These are phyloP conservation scores for Hemiscyllium ocellatum DNA, from an alignment of 2,113 vertebrate genomes.

Conservation along the genomic window DNA sequence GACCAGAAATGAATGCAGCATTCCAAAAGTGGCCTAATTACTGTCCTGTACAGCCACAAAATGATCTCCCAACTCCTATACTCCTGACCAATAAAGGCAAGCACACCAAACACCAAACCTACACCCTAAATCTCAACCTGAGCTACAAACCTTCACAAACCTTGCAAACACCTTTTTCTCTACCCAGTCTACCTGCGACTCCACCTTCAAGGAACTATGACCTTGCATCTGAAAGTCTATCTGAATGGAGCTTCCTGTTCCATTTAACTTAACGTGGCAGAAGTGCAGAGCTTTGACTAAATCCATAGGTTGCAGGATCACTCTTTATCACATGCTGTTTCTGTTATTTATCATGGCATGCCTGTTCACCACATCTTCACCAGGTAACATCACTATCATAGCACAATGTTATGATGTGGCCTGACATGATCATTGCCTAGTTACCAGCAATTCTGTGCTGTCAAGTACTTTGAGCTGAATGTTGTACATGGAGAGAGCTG, in stretches of 20 bases:
- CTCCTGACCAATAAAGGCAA: too few species aligned
- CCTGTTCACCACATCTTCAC: neutral
- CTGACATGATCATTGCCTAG: neutral
- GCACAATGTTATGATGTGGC: neutral
- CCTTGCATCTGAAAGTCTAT: too few species aligned
- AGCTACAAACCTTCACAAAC: too few species aligned
- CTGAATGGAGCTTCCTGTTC: neutral
- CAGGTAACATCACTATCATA: neutral
- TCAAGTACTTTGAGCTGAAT: neutral
- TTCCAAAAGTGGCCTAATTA: too few species aligned
- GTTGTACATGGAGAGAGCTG: neutral
- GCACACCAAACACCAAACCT: too few species aligned
- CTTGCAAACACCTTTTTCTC: too few species aligned
- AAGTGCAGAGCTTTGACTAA: neutral
- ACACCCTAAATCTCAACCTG: too few species aligned
- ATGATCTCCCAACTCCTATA: too few species aligned
- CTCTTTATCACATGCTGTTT: neutral
- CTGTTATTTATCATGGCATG: neutral
- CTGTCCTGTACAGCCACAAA: too few species aligned
- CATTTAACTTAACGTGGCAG: neutral
- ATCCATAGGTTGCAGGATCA: neutral
- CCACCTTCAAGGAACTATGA: too few species aligned
- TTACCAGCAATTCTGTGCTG: neutral
- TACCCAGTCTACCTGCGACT: too few species aligned
- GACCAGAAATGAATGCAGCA: too few species aligned